Evolutionary conservation across 2,797 vertebrate species (phyloP), one percentile per base, ranked within the genome.

Genomic region (Notoglanidium macrostoma): DNA sequence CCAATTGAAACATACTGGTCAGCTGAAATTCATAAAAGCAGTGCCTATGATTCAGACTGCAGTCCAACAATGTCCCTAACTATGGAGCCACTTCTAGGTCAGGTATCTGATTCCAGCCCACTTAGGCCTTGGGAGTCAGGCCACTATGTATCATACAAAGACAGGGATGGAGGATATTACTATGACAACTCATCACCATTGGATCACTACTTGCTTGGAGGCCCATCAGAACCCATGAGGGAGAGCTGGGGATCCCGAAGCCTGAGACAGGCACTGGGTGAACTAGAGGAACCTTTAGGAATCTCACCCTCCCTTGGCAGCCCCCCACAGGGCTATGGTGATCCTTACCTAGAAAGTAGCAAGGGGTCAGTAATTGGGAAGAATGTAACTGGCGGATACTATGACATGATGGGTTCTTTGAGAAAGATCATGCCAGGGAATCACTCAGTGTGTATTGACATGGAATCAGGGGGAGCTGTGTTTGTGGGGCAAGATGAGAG

Each of bases 71-170:
- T 96, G 77, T 98, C 97, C 0, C 93, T 97, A 88, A 98, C 96
- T 21, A 96, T 97, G 97, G 98, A 99, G 90, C 97, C 98, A 0
- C 96, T 98, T 74, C 91, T 98, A 88, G 97, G 96, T 32, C 97
- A 95, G 0, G 88, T 93, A 0, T 93, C 92, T 0, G 92, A 95
- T 0, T 92, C 89, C 12, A 93, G 95, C 83, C 95, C 95, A 35
- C 92, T 94, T 3, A 92, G 91, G 23, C 94, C 94, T 40, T 96
- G 95, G 96, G 95, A 95, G 90, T 94, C 96, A 73, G 96, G 96
- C n/a, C 95, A 94, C 35, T 96, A 95, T 21, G 95, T 95, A 65
- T 96, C 95, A 6, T 95, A 93, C 82, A 94, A 96, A 90, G 95
- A 97, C 92, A 89, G 90, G 0, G 94, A 95, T 12, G 95, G 92